These are phyloP conservation scores for Phorcus lineatus DNA, from an alignment of 2,888 invertebrate genomes.

Conservation along the genomic window DNA sequence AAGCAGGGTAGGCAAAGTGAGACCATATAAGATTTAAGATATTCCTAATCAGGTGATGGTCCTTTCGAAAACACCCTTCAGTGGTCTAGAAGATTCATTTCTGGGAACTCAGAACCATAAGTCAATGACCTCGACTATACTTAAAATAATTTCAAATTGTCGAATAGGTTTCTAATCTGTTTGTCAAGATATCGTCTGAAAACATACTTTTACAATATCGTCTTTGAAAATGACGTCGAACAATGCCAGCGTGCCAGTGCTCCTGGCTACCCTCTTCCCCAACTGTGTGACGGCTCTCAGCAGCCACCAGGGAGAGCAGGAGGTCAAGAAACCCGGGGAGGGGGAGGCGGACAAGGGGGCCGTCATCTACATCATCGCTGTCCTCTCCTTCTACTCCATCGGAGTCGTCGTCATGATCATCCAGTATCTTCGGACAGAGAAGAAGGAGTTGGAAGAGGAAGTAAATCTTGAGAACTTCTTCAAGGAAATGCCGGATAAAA, in stretches of 20 bases:
- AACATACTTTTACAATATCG: not conserved
- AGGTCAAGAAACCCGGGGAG: not conserved
- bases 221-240: not conserved
- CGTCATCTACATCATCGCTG: conserved; percentile 65
- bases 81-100: too few species aligned
- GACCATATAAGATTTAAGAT: too few species aligned
- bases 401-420: conserved; percentile 67
- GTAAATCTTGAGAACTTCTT: conserved; percentile 65
- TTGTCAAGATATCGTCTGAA: too few species aligned
- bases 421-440: conserved; percentile 63
- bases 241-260: not conserved
- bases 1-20: too few species aligned
- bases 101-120: too few species aligned
- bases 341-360: conserved; percentile 60
- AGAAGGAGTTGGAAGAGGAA: conserved; percentile 64
- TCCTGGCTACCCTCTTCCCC: conserved; percentile 7
- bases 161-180: too few species aligned
- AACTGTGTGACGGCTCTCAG: conserved; percentile 12
- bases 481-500: conserved; percentile 62
- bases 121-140: too few species aligned
- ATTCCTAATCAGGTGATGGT: too few species aligned
- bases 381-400: conserved; percentile 64
- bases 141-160: too few species aligned
- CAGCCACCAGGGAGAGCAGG: not conserved
- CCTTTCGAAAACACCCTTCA: too few species aligned